Evolutionary conservation across 2,113 vertebrate species (phyloP), one percentile per base, ranked within the genome.

Genomic region (Corydoras sp.): DNA sequence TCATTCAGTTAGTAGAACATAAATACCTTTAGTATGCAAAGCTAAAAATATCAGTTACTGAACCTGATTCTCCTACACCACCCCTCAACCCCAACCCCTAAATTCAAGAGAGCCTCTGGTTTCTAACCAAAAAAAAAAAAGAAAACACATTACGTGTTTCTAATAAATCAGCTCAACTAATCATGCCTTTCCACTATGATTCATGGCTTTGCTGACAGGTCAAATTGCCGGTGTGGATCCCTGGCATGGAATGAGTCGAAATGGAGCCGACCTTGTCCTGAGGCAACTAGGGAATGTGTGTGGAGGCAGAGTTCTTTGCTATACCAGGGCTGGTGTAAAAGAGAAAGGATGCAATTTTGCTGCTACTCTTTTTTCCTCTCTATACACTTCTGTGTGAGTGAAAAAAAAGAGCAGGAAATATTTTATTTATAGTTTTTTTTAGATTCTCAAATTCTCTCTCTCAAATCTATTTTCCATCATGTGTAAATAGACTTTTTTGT

Each of bases 111-210:
- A 82, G 75, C 14, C 66, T 77, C 74, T 78, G 81, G 80, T 80
- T 80, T 73, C 83, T 65, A 76, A 74, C 71, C 60, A 68, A 87
- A 85, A 84, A 88, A 87, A 87, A 84, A 68, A 87, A 85, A 84
- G 87, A 87, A 87, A 84, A 68, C 82, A 75, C 73, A 77, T 78
- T 86, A 78, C 82, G 78, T 86, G 76, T 87, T 81, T 81, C 79
- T 76, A 89, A 89, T 90, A 89, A 90, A 90, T 91, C 89, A 86
- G 77, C 72, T 58, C 48, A 75, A 84, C 81, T 86, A 89, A 89
- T 86, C 79, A 90, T 77, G 85, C 84, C 86, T 86, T 87, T 82
- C 82, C 85, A 79, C 76, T 81, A 73, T 89, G 90, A 91, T 89
- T 90, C 85, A 91, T 86, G 84, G 83, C 79, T 76, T 53, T 3